Conservation (phyloP, 2,888 invertebrate species). For the Hemaris fuciformis region DNA sequence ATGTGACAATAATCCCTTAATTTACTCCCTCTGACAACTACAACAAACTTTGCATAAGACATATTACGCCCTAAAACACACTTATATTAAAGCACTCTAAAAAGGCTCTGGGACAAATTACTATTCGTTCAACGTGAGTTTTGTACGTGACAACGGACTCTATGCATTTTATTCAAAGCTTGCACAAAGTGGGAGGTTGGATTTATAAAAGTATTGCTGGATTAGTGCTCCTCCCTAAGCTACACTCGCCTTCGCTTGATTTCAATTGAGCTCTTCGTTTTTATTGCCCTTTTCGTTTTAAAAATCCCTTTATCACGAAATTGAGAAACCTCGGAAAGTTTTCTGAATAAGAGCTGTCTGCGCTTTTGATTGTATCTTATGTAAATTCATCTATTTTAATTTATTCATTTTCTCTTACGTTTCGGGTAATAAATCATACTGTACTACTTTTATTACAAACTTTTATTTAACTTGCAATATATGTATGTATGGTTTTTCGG, state of each 20-base stretch:
- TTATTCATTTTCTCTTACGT: constrained; percentile 19
- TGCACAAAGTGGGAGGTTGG: constrained; percentile 39
- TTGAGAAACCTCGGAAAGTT: neutral
- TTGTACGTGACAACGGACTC: constrained; percentile 42
- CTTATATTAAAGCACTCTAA: constrained; percentile 13
- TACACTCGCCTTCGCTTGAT: constrained; percentile 36
- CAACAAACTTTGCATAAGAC: neutral
- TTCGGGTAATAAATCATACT: constrained; percentile 25
- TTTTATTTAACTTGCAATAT: too few species aligned
- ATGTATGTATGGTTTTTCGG: too few species aligned
- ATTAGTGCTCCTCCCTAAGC: constrained; percentile 50
- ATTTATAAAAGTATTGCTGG: constrained; percentile 50
- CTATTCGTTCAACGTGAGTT: constrained; percentile 37
- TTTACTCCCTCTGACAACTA: neutral
- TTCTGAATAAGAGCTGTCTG: constrained; percentile 1
- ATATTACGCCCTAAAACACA: neutral
- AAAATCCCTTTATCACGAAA: constrained; percentile 23
- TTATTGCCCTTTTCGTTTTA: constrained; percentile 44
- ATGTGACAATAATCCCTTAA: neutral
- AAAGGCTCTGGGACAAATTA: constrained; percentile 29
- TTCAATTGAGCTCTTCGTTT: constrained; percentile 54
- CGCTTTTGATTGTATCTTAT: neutral
- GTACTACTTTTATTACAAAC: constrained; percentile 31
- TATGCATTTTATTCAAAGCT: constrained; percentile 39
- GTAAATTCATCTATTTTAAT: neutral